Base-by-base conservation (phyloP, 2,888 invertebrate species). In the Phalera bucephala region DNA sequence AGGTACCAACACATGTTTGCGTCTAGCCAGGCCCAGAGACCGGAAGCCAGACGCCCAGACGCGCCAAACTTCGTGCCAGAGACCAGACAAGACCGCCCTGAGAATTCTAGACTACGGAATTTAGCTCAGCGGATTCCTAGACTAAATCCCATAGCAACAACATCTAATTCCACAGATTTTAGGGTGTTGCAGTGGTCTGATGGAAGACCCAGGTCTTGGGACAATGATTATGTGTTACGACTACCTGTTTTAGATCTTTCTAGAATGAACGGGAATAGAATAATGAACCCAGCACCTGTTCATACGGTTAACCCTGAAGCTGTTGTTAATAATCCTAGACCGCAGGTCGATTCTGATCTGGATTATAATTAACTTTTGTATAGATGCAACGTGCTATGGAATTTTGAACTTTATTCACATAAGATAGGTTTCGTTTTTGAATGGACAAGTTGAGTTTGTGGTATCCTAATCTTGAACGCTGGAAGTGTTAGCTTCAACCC, bases 1-100 rank as follows among this genome's bases (percentile, higher is more conserved):
- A 80, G 88, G 60, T 65, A 84, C 53, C 86, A 86, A 33, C 87
- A 89, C 51, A 83, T 89, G 84, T 85, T 88, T 43, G 62, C 80
- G 0, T 64, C 72, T 0, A 69, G 56, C 33, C 59, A 61, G 3
- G 61, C 51, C 9, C 67, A 70, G 6, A 53, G 72, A 1, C 46
- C 35, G 8, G 72, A 74, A 20, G 45, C 38, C 0, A 36, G 68
- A n/a, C 49, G 78, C 23, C 17, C 64, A 2, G 72, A 78, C 17
- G 51, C 50, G 0, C 72, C 70, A 1, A 75, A 64, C 27, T 45
- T 60, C 26, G 78, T 74, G 0, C 77, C 80, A 1, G 84, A 79
- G 1, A 37, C 65, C 0, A 55, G 74, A 17, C 17, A 17, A 11
- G 71, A 69, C 2, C 23, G 76, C 2, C 64, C 69, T 0, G 83